Percentiles rank a stretch among this genome's conserved stretches.
phyloP scores from a whole-genome alignment of 2,888 invertebrate species.

The Megamerina dolium region DNA sequence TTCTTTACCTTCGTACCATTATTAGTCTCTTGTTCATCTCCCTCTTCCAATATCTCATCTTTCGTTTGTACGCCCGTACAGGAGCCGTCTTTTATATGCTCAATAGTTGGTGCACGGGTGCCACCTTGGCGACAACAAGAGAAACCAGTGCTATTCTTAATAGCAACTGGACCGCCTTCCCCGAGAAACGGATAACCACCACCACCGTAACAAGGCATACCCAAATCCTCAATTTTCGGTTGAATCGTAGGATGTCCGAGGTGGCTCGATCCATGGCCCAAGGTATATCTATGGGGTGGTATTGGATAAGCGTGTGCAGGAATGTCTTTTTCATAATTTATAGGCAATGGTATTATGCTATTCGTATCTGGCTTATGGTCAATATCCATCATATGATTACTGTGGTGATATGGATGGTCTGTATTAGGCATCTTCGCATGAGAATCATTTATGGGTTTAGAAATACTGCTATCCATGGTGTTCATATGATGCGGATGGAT shows the following conservation, averaged over 20 bases:
- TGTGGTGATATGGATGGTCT: constrained; percentile 25
- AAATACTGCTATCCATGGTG: constrained; percentile 15
- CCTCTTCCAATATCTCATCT: constrained; percentile 60
- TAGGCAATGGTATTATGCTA: constrained; percentile 45
- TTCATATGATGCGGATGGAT: constrained; percentile 24
- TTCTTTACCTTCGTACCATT: constrained; percentile 45
- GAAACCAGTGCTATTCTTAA: constrained; percentile 60
- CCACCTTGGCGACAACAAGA: constrained; percentile 71
- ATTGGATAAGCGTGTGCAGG: constrained; percentile 49
- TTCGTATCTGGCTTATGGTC: constrained; percentile 46
- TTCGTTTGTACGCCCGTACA: constrained; percentile 67
- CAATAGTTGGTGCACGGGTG: constrained; percentile 64
- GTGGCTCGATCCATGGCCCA: constrained; percentile 32
- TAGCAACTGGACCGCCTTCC: constrained; percentile 62
- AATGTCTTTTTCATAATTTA: constrained; percentile 50
- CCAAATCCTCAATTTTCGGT: constrained; percentile 40
- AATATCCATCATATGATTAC: constrained; percentile 40
- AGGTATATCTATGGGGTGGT: constrained; percentile 44
- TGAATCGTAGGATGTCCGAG: constrained; percentile 36
- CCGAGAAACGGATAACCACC: constrained; percentile 57
- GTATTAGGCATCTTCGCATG: constrained; percentile 15
- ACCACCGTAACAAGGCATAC: constrained; percentile 34
- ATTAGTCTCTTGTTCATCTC: constrained; percentile 50
- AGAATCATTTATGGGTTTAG: constrained; percentile 24
- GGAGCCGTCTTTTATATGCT: constrained; percentile 67